These are phyloP conservation scores for Oplegnathus fasciatus DNA, from an alignment of 2,113 vertebrate genomes.

Conservation along the genomic window DNA sequence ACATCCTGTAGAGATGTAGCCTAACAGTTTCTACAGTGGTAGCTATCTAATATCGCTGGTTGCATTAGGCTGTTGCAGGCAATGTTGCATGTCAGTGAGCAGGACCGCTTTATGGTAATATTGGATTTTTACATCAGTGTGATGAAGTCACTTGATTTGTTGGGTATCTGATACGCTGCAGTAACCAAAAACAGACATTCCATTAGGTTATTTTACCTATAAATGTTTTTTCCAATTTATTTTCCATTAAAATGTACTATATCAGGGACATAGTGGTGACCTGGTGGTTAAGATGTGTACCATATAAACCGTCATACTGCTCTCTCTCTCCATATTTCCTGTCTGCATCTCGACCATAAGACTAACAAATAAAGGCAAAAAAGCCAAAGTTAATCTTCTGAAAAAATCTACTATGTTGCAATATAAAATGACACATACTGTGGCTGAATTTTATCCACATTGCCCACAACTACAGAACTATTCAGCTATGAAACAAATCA, in stretches of 20 bases:
- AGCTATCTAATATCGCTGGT: neutral
- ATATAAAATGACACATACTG: neutral
- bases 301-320: too few relatives aligned
- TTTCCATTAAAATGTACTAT: neutral
- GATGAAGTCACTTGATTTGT: neutral
- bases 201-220: neutral
- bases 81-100: neutral
- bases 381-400: neutral
- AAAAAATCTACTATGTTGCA: neutral
- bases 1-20: neutral
- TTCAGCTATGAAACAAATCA: neutral
- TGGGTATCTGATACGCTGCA: neutral
- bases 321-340: neutral
- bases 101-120: neutral
- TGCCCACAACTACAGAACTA: neutral
- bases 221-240: neutral
- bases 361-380: neutral
- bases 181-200: neutral
- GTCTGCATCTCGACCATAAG: neutral
- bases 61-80: neutral
- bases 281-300: neutral
- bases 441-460: neutral
- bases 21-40: neutral
- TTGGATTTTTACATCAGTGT: slow-evolving; percentile 15
- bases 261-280: neutral